Base-by-base conservation (phyloP, 2,797 vertebrate genomes). In the Arrhamphus sclerolepis region DNA sequence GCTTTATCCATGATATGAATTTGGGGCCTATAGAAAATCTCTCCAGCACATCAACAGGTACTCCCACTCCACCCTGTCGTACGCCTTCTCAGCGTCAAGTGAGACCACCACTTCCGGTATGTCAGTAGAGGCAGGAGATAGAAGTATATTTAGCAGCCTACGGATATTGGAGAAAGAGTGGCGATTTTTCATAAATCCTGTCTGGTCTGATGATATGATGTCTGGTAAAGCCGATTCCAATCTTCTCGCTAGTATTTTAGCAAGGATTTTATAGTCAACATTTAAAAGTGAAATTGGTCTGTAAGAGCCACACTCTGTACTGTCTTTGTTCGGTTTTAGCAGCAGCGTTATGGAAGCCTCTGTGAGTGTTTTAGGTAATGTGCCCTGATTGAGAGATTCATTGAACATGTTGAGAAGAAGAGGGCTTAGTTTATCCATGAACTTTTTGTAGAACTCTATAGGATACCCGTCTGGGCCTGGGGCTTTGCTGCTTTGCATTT, bases 131-230 rank as follows among this genome's bases (percentile, higher is more conserved):
- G 29, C 29, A 10, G 29, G 29, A 31, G 29, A 31, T 4, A 31
- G 8, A 31, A 31, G 29, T 4, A 31, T 3, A 7, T 31, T 7
- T 3, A 31, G 29, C 3, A 31, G 29, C 3, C 29, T 3, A 7
- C 29, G 29, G 29, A 59, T 3, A 6, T 59, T 59, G 19, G 22
- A 59, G n/a, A 48, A 59, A 44, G 57, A 42, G 38, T 60, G 46
- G 1, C 18, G 46, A 7, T 31, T 31, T 31, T 31, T 31, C 29
- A 31, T 31, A 7, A 31, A 31, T 1, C 29, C 29, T 3, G 29
- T 31, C 8, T 31, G 29, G 29, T 31, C 29, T 2, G 29, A 7
- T 31, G 29, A 31, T 4, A 31, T 31, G 29, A 31, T 31, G 29
- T 10, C 8, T 10, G 29, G 29, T 7, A 31, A 4, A 31, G 8